These are phyloP conservation scores for Onychomys leucogaster DNA, from an alignment of 2,797 vertebrate genomes.

Conservation along the genomic window DNA sequence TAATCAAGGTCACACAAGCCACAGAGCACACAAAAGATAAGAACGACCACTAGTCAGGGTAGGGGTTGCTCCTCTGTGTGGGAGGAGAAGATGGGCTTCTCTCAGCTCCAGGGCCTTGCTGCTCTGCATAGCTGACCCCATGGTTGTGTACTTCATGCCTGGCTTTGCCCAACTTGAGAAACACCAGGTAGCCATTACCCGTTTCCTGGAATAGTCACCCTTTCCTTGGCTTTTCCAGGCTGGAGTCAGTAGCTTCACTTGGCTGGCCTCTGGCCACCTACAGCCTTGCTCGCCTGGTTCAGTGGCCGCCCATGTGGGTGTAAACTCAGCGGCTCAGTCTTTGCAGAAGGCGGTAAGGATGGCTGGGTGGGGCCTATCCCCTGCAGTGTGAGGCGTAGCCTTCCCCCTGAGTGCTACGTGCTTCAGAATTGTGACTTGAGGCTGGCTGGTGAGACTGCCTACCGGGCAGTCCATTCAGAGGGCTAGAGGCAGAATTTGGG, in stretches of 20 bases:
- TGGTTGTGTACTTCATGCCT: background rate
- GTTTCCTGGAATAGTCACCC: background rate
- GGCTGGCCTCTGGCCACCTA: no score
- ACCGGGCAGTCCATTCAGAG: background rate
- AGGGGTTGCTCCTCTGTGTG: rapidly evolving
- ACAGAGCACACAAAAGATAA: background rate
- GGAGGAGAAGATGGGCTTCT: background rate
- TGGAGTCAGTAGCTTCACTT: background rate
- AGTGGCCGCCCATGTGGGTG: background rate
- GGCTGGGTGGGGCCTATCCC: background rate
- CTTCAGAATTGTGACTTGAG: background rate
- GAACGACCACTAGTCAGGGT: background rate
- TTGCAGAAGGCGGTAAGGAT: background rate
- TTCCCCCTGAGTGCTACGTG: background rate
- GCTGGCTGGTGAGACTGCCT: no score
- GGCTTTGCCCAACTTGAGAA: background rate
- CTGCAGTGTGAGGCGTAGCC: rapidly evolving
- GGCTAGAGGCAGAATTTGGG: background rate
- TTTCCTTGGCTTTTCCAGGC: background rate
- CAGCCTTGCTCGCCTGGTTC: background rate
- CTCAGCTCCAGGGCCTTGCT: no score
- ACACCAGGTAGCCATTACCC: background rate
- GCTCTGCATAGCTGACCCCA: background rate
- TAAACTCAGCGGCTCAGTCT: background rate
- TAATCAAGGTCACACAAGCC: background rate